These are phyloP conservation scores for Lasius fuliginosus DNA, from an alignment of 2,888 invertebrate species.

Conservation along the genomic window DNA sequence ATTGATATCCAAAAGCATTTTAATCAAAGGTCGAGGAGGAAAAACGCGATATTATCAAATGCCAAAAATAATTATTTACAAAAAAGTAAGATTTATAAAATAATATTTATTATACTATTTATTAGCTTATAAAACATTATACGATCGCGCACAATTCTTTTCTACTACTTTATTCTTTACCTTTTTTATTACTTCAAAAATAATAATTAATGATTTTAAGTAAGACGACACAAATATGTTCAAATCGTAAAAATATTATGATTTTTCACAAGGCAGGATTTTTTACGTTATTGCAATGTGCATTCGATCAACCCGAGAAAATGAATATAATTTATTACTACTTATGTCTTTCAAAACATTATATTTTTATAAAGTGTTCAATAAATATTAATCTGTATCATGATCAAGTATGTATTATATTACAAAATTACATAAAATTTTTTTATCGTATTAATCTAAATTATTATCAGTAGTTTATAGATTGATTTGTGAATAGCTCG, in stretches of 20 bases:
- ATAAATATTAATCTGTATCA: neutral
- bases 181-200: neutral
- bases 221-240: neutral
- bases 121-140: neutral
- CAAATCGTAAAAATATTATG: neutral
- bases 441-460: conserved; percentile 7
- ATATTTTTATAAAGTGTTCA: neutral
- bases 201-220: neutral
- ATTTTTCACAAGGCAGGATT: neutral
- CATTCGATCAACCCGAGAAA: neutral
- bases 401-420: neutral
- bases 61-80: neutral
- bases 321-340: neutral
- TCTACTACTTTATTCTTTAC: neutral
- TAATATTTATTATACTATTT: neutral
- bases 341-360: too few species aligned
- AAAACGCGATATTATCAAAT: neutral
- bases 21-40: neutral
- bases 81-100: neutral
- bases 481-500: neutral
- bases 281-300: neutral
- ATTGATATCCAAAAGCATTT: neutral
- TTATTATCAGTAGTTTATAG: neutral
- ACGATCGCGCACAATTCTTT: neutral
- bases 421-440: neutral